phyloP scores from a whole-genome alignment of 2,113 vertebrate genomes.

The Cromileptes altivelis region DNA sequence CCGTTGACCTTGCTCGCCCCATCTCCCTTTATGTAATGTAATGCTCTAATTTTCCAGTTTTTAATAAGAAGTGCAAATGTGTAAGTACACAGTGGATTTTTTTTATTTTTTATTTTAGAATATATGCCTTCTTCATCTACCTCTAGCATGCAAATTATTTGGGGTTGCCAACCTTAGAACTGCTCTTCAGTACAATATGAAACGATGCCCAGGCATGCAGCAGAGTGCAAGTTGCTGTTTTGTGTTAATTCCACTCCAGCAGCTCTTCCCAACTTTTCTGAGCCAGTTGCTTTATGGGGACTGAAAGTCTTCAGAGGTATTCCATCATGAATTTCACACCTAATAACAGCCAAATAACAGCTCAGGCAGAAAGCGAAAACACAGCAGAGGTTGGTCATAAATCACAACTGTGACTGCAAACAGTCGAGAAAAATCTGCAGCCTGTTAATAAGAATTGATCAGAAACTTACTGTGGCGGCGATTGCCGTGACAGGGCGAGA shows the following conservation, averaged over 20 bases:
- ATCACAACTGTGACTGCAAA: constrained; percentile 38
- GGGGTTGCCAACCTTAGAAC: too few species aligned
- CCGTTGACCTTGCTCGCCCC: too few species aligned
- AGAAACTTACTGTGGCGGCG: constrained; percentile 27
- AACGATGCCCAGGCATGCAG: neutral
- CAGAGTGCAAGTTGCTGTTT: neutral
- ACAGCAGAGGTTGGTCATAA: constrained; percentile 17
- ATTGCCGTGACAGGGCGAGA: constrained; percentile 28
- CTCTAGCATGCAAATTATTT: too few species aligned
- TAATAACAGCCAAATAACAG: constrained; percentile 35
- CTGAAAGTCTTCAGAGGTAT: constrained; percentile 14
- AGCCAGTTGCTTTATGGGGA: neutral
- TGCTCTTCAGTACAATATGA: neutral
- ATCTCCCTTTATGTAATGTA: neutral
- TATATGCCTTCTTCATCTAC: neutral
- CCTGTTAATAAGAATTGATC: constrained; percentile 47
- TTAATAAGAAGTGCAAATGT: neutral
- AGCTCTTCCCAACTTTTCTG: neutral
- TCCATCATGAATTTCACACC: constrained; percentile 36
- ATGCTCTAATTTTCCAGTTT: neutral
- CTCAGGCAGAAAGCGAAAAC: constrained; percentile 19
- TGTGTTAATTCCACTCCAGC: too few species aligned
- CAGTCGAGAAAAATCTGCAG: constrained; percentile 11
- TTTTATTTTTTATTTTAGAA: neutral
- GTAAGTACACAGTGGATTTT: neutral